Percentiles rank a stretch among this genome's conserved stretches.
These are phyloP conservation scores for Hyphantria cunea DNA, from an alignment of 1,140 invertebrate species.

Conservation along the genomic window DNA sequence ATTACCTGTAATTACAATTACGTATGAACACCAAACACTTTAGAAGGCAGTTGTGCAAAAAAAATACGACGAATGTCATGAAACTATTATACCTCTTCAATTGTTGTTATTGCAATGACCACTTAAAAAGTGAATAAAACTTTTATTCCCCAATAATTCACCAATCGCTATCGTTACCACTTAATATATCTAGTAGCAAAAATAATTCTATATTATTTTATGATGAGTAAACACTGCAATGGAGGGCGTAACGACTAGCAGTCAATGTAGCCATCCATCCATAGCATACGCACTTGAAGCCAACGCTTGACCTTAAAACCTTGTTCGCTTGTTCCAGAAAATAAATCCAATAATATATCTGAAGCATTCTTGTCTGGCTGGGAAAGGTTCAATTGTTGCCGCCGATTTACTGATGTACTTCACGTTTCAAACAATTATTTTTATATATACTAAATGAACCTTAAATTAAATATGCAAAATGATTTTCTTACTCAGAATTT, in stretches of 20 bases:
- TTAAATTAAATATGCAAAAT: too few species aligned
- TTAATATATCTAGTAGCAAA: conserved; percentile 10
- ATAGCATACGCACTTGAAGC: conserved; percentile 18
- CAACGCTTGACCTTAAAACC: conserved; percentile 23
- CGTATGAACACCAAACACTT: too few species aligned
- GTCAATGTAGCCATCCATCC: conserved; percentile 6
- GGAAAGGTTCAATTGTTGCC: conserved; percentile 19
- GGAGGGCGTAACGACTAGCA: conserved; percentile 7
- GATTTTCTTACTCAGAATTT: too few species aligned
- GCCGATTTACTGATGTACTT: conserved; percentile 15
- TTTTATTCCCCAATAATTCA: not conserved
- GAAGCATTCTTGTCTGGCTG: conserved; percentile 24
- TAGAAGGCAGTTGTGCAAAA: too few species aligned
- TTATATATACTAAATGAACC: too few species aligned
- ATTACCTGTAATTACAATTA: too few species aligned
- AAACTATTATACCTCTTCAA: too few species aligned
- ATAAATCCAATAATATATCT: conserved; percentile 27
- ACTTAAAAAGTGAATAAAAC: too few species aligned
- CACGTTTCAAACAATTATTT: conserved; percentile 3
- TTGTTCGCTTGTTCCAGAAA: conserved; percentile 24
- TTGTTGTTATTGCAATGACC: too few species aligned
- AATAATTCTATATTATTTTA: conserved; percentile 9
- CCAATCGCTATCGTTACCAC: conserved; percentile 2
- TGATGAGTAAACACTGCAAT: conserved; percentile 15
- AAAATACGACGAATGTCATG: too few species aligned